A percentile compares a stretch with the other conserved stretches of the same genome.
Conservation (phyloP, 2,797 vertebrate genomes). For the Xenops minutus region DNA sequence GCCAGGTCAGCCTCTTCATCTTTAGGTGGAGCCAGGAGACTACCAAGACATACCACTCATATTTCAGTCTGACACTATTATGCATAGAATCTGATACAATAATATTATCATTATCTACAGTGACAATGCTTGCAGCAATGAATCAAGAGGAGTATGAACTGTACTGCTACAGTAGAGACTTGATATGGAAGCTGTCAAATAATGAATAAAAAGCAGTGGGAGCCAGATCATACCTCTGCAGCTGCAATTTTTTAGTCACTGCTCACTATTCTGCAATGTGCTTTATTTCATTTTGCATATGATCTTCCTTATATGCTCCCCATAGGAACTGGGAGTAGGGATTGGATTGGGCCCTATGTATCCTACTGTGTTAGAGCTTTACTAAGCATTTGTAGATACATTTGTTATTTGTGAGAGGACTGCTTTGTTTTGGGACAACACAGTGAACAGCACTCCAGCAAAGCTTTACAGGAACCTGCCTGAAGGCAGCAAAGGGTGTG, state of each 20-base stretch:
- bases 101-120: not conserved
- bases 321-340: not conserved
- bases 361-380: not conserved
- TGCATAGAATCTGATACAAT: not conserved
- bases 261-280: accelerated
- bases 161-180: not conserved
- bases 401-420: not conserved
- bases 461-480: not conserved
- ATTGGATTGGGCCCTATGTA: not conserved
- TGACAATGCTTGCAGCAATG: not conserved
- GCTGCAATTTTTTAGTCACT: not conserved
- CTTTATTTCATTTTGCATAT: not conserved
- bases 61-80: not conserved
- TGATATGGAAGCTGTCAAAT: not conserved
- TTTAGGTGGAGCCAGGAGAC: not conserved
- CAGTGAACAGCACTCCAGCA: not conserved
- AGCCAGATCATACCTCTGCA: not conserved
- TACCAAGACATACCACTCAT: not conserved
- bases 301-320: not conserved
- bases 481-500: not conserved
- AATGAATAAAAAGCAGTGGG: not conserved
- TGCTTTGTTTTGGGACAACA: not conserved
- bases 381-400: not conserved
- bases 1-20: not conserved
- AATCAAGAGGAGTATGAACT: not conserved